Percentiles rank a stretch among this genome's conserved stretches.
Conservation (phyloP, 2,113 vertebrate genomes). For the Tyrannus savana region DNA sequence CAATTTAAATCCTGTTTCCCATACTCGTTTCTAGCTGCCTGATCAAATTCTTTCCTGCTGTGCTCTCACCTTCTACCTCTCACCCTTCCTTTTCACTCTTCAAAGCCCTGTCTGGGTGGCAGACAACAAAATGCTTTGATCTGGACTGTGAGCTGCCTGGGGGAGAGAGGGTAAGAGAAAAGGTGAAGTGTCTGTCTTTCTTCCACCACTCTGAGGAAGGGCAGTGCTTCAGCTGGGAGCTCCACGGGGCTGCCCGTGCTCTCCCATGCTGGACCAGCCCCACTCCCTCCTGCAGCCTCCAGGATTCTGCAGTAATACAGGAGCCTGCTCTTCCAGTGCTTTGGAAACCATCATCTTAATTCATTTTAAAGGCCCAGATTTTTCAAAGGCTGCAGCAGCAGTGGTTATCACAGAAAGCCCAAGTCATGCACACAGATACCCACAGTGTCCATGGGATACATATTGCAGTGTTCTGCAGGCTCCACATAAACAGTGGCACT, state of each 20-base stretch:
- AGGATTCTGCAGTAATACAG: background rate
- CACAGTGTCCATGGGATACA: background rate
- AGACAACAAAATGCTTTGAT: background rate
- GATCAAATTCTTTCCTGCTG: background rate
- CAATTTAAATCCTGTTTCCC: background rate
- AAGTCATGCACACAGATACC: background rate
- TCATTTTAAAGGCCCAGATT: slow-evolving; percentile 17
- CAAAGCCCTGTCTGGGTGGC: background rate
- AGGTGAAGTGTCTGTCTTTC: background rate
- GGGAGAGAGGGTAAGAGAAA: background rate
- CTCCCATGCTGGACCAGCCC: background rate
- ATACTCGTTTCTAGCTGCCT: background rate
- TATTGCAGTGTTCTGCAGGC: background rate
- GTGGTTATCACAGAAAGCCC: background rate
- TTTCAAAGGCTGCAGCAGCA: background rate
- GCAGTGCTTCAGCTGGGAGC: background rate
- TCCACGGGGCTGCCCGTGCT: background rate
- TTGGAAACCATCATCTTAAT: background rate
- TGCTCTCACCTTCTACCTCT: background rate
- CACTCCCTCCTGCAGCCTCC: background rate
- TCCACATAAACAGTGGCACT: background rate
- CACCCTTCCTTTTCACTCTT: background rate
- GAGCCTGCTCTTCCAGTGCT: background rate
- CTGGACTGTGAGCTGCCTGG: background rate
- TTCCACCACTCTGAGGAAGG: background rate